Evolutionary conservation across 2,888 invertebrate species (phyloP), one percentile per base, ranked within the genome.

Genomic region (Caenorhabditis sp.): DNA sequence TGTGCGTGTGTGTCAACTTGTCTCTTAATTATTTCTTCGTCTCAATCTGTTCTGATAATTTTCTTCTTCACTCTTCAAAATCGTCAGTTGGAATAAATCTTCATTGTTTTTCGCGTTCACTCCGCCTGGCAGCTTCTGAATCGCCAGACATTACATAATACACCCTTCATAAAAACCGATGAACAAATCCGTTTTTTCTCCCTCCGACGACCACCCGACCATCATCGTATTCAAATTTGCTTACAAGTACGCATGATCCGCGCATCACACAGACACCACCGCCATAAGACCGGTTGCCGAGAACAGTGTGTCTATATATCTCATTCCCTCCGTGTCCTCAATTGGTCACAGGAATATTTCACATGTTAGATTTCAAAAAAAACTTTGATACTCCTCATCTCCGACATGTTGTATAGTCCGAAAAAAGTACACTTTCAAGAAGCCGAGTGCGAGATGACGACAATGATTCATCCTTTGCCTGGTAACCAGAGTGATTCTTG

Each of bases 211-310:
- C 44, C n/a, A 26, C 44, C 54, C 38, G 51, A 41, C 24, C 16
- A 38, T 51, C 66, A 49, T 63, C 47, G 64, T 49, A 66, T 68
- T 68, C 54, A 54, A 54, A 68, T 68, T 68, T 68, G 68, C 68
- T 68, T 68, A 68, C 68, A 68, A 68, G 68, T 68, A 68, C 68
- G 68, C 54, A 68, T 68, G 68, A 68, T 68, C 68, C 68, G 54
- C 68, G 68, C 68, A 68, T 66, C 66, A 66, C 19, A 47, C 19
- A 47, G 49, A 49, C 51, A 68, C n/a, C 49, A 31, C 47, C 47
- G 49, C 16, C 44, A 22, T 14, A 22, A 28, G 54, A 68, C 68
- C 68, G 68, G 68, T 68, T 68, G 12, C 12, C 54, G 24, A 10
- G 31, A 49, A 35, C 22, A 54, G 54, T 54, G 38, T 38, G 51